Evolutionary conservation across 2,888 invertebrate species (phyloP), one percentile per base, ranked within the genome.

Genomic region (Thecophora atra): DNA sequence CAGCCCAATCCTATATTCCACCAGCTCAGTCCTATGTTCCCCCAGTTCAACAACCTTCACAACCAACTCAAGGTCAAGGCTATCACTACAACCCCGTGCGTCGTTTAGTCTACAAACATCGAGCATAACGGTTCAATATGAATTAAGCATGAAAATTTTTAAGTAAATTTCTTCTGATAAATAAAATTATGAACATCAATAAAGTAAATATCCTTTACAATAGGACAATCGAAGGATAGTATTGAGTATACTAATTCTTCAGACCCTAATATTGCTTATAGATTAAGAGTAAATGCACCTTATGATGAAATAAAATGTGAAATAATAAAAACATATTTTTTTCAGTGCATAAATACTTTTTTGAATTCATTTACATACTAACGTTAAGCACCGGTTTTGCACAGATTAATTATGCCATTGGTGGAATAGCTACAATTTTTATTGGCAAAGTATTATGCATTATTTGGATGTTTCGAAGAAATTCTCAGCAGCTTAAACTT

Each of bases 41-140:
- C 26, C 62, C 66, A 13, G 30, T 44, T 26, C 28, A 60, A 24
- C 67, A 37, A 13, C 60, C 60, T 17, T 37, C 44, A 21, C 52
- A 24, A 21, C 72, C 67, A 15, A 26, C 63, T 19, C 37, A 37
- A 37, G 52, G 73, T 21, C 62, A 76, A 66, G 78, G 78, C 47
- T 78, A 78, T 71, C 66, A 68, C 28, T 78, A 78, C 62, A 77
- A 73, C 52, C 74, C 74, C 51, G 74, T 75, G 15, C 76, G 74
- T 58, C 75, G 77, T 70, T 66, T 74, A 44, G 67, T 73, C 44
- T 71, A 69, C 52, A 75, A 72, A 74, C 24, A 69, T 47, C 76
- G 77, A 28, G 47, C 30, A 44, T 75, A 75, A 71, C 28, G 47
- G 54, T 21, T 28, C 15, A 11, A 47, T 15, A n/a, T 47, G 0